Percentiles rank a stretch among this genome's conserved stretches.
Conservation (phyloP, 2,888 invertebrate genomes). For the Flabesymbios commensalis region DNA sequence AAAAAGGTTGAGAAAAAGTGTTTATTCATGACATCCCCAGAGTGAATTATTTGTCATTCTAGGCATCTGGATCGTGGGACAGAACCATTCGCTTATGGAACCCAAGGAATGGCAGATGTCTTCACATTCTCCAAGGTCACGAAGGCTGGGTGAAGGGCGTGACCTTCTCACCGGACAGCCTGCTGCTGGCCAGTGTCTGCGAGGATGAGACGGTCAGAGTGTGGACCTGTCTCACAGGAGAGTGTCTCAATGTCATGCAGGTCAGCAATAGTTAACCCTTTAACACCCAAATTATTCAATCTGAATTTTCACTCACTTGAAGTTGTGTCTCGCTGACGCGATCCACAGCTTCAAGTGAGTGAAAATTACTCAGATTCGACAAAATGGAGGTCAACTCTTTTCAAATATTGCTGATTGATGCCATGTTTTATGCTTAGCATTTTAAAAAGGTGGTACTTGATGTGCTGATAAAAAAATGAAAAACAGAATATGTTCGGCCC, state of each 20-base stretch:
- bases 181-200: constrained; percentile 51
- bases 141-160: constrained; percentile 58
- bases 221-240: constrained; percentile 56
- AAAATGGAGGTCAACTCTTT: too few species aligned
- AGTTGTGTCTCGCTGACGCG: too few species aligned
- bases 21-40: not conserved
- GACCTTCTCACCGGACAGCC: constrained; percentile 54
- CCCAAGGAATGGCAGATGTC: constrained; percentile 42
- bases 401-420: too few species aligned
- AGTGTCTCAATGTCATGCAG: constrained; percentile 50
- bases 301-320: too few species aligned
- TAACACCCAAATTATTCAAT: not conserved
- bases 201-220: constrained; percentile 57
- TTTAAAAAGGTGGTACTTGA: too few species aligned
- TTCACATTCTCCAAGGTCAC: constrained; percentile 29
- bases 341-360: too few species aligned
- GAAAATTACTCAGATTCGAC: too few species aligned
- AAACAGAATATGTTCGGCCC: too few species aligned
- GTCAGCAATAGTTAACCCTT: constrained; percentile 10
- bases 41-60: too few species aligned
- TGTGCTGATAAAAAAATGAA: too few species aligned
- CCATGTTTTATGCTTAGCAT: too few species aligned
- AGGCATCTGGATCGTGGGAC: constrained; percentile 61
- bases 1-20: too few species aligned
- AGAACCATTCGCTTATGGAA: constrained; percentile 57